A percentile compares a stretch with the other conserved stretches of the same genome.
These are phyloP conservation scores for Tiliacea aurago DNA, from an alignment of 2,888 invertebrate genomes.

Conservation along the genomic window DNA sequence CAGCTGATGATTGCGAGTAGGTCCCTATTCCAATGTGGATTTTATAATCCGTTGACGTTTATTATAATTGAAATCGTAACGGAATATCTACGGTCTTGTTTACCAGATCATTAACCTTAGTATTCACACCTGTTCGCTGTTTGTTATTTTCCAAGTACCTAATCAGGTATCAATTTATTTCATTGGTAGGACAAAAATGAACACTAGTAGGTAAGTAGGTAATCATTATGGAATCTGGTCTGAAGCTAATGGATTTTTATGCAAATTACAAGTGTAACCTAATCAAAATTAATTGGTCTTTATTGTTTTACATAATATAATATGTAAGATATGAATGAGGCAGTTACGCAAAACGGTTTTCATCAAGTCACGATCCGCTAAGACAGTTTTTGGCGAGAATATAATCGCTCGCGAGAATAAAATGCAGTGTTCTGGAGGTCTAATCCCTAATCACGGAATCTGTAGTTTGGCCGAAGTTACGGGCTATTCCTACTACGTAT, in stretches of 20 bases:
- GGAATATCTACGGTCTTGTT: constrained; percentile 33
- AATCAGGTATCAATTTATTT: constrained; percentile 25
- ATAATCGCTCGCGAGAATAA: constrained; percentile 32
- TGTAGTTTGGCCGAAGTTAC: too few relatives aligned
- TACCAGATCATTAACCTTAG: constrained; percentile 13
- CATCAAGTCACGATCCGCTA: constrained; percentile 27
- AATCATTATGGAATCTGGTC: background rate
- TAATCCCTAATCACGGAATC: too few relatives aligned
- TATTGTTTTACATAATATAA: constrained; percentile 23
- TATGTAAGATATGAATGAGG: background rate
- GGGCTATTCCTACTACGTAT: too few relatives aligned
- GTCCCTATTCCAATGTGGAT: constrained; percentile 20
- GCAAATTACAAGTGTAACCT: constrained; percentile 13
- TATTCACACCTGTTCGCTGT: background rate
- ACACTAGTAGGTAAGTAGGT: background rate
- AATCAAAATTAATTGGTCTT: constrained; percentile 19
- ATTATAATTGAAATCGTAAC: constrained; percentile 43
- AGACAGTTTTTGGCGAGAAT: constrained; percentile 32
- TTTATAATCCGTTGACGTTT: constrained; percentile 37
- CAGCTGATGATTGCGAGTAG: constrained; percentile 22
- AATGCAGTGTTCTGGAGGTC: constrained; percentile 29
- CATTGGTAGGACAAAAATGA: background rate
- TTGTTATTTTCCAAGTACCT: constrained; percentile 14
- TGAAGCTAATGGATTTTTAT: constrained; percentile 12
- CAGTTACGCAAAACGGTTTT: constrained; percentile 38